phyloP scores from a whole-genome alignment of 2,797 vertebrate genomes.

The Peromyscus attwateri region DNA sequence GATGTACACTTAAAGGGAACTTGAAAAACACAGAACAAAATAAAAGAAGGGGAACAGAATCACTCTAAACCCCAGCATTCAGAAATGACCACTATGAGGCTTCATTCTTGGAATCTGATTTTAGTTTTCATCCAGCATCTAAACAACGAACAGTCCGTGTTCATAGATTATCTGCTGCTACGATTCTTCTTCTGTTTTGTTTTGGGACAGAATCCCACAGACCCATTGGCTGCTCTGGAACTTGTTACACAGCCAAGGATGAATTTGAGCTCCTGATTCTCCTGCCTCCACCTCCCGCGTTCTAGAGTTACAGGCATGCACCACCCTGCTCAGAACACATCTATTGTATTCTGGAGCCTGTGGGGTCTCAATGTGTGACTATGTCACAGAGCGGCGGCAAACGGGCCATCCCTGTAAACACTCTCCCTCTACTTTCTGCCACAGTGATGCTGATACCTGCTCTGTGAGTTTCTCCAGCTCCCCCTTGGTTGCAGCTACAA shows the following conservation, averaged over 20 bases:
- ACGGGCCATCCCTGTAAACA: no score
- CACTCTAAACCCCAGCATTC: not conserved
- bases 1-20: not conserved
- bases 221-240: not conserved
- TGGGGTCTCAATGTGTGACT: no score
- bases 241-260: not conserved
- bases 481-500: not conserved
- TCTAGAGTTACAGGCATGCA: not conserved
- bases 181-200: not conserved
- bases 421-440: no score
- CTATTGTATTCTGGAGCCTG: not conserved
- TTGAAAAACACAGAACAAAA: not conserved
- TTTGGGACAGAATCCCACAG: not conserved
- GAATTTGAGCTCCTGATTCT: not conserved
- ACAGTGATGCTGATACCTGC: not conserved
- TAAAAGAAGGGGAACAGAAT: not conserved
- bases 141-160: not conserved
- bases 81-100: not conserved
- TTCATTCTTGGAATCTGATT: not conserved
- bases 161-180: not conserved
- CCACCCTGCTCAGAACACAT: not conserved
- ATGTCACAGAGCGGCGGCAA: no score
- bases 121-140: not conserved
- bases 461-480: not conserved
- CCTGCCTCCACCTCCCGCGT: not conserved